Base-by-base conservation (phyloP, 2,797 vertebrate genomes). In the Crocodylus rhombifer region DNA sequence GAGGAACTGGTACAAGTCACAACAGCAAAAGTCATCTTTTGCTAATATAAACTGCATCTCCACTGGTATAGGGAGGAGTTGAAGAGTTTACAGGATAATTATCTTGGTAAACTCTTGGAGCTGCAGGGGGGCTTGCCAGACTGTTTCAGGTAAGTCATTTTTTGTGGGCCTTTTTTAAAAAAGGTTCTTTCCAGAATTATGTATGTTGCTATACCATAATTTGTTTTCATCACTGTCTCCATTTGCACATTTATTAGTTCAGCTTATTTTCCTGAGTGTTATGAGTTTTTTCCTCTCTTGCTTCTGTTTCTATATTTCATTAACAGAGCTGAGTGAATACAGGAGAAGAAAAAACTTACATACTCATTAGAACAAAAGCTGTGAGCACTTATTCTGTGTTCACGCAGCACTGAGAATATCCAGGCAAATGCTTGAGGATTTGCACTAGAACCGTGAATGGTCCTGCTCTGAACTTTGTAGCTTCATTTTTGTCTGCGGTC, bases 211-310 rank as follows among this genome's bases (percentile, higher is more conserved):
- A 15, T 13, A 7, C 80, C 25, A 78, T 82, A 55, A 1, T 82
- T 58, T 6, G 17, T 69, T 62, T 67, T 81, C 30, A 10, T 61
- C 60, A 14, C 28, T 63, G 6, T 63, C 28, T 86, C 30, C 2
- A 1, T 20, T 74, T 51, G 71, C 28, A 77, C 0, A 0, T 78
- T 84, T 78, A 62, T 79, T 74, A 65, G 51, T 21, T 86, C 11
- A 62, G 16, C 1, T 77, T 61, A 80, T 85, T 51, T 12, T 76
- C 3, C 60, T 69, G 33, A 64, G n/a, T 0, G 0, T 3, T 75
- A 64, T 74, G 87, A 23, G 64, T 89, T 84, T 94, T 51, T 92
- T 81, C 83, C 84, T 78, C 87, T 93, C 74, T 90, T 93, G 85
- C 74, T 73, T 86, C 67, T 84, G 23, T 79, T 91, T 61, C 90